A percentile compares a stretch with the other conserved stretches of the same genome.
Evolutionary conservation across 2,888 invertebrate genomes (phyloP).

Genomic region (Oscheius sp.): DNA sequence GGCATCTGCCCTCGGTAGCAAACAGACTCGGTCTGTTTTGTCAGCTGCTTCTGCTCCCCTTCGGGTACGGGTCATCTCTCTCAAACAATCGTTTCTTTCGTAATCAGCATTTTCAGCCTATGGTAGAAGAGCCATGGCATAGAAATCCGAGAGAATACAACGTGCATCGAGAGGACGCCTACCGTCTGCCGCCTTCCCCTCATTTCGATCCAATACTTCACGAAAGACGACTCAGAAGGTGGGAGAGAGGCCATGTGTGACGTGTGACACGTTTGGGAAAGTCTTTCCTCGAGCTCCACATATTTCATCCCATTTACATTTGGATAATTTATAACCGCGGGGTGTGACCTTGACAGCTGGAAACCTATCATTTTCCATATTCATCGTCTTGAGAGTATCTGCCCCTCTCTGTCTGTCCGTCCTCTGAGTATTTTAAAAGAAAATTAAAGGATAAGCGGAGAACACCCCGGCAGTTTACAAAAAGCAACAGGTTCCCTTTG

Average conservation of each 20-base stretch:
- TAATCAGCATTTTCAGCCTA: slow-evolving; percentile 46
- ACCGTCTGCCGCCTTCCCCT: not conserved
- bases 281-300: not conserved
- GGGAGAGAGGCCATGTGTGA: not conserved
- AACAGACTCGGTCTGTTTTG: slow-evolving; percentile 4
- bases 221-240: slow-evolving; percentile 28
- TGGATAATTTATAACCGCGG: not conserved
- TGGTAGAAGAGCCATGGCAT: slow-evolving; percentile 52
- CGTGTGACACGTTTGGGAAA: not conserved
- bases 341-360: not conserved
- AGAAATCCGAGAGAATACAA: not conserved
- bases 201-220: slow-evolving; percentile 18
- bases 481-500: slow-evolving; percentile 21
- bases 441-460: slow-evolving; percentile 17
- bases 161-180: not conserved
- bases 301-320: slow-evolving; percentile 1
- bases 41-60: slow-evolving; percentile 3
- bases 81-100: not conserved
- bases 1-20: too few relatives aligned
- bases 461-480: slow-evolving; percentile 18
- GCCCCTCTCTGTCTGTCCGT: not conserved
- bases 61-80: not conserved
- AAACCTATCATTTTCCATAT: not conserved
- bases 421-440: not conserved
- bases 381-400: not conserved